These are phyloP conservation scores for Trachymyrmex cornetzi DNA, from an alignment of 1,140 invertebrate genomes.

Conservation along the genomic window DNA sequence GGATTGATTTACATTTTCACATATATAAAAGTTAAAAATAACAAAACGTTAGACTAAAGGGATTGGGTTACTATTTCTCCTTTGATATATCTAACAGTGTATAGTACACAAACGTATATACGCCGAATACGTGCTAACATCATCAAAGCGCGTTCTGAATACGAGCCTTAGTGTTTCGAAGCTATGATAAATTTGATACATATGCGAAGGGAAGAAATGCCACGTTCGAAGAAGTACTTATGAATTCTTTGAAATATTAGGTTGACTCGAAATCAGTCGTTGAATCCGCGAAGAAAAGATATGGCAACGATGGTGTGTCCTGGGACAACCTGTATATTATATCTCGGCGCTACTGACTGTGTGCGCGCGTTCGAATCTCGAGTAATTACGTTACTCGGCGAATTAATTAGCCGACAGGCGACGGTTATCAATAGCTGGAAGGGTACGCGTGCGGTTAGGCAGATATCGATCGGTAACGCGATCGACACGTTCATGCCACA, in stretches of 20 bases:
- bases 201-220: neutral
- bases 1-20: too few relatives aligned
- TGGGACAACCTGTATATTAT: slow-evolving; percentile 51
- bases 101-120: too few relatives aligned
- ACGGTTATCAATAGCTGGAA: slow-evolving; percentile 80
- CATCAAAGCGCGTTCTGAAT: too few relatives aligned
- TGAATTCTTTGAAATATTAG: neutral
- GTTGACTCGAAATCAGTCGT: neutral
- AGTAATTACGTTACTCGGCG: slow-evolving; percentile 82
- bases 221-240: too few relatives aligned
- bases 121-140: too few relatives aligned
- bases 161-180: neutral
- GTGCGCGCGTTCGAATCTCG: slow-evolving; percentile 63
- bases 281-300: neutral
- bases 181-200: neutral
- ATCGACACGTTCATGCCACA: slow-evolving; percentile 48
- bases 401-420: slow-evolving; percentile 82
- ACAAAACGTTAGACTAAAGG: too few relatives aligned
- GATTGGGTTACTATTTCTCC: too few relatives aligned
- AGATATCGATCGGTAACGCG: slow-evolving; percentile 71
- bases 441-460: slow-evolving; percentile 65
- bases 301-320: neutral
- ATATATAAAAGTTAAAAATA: too few relatives aligned
- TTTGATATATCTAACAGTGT: too few relatives aligned
- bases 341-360: slow-evolving; percentile 21